Percentiles rank a stretch among this genome's conserved stretches.
Conservation (phyloP, 2,797 vertebrate genomes). For the Dromococcyx pavoninus region DNA sequence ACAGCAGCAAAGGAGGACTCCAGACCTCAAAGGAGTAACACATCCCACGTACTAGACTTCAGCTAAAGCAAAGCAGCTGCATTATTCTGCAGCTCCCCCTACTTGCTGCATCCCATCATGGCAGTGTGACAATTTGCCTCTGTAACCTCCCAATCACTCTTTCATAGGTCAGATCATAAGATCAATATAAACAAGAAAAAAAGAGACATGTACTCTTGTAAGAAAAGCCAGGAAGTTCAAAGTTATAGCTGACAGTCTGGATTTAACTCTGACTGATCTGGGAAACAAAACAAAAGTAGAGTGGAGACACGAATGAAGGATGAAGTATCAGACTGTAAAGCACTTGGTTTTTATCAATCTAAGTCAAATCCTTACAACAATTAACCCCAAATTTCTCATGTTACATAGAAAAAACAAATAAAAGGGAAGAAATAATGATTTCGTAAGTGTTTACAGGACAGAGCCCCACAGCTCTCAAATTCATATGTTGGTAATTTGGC, state of each 20-base stretch:
- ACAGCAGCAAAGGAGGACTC: not conserved
- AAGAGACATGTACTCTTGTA: not conserved
- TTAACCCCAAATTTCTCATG: not conserved
- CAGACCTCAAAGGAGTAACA: not conserved
- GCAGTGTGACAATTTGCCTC: not conserved
- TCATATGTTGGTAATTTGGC: not conserved
- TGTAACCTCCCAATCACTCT: not conserved
- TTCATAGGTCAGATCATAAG: not conserved
- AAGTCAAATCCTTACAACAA: not conserved
- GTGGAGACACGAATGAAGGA: conserved; percentile 9
- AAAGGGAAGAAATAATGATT: not conserved
- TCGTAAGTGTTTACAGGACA: not conserved
- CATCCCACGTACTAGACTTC: not conserved
- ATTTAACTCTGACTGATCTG: conserved; percentile 36
- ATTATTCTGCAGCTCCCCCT: conserved; percentile 66
- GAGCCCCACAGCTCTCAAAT: not conserved
- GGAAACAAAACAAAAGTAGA: conserved; percentile 1
- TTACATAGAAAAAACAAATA: not conserved
- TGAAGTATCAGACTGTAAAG: not conserved
- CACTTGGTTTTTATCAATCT: not conserved
- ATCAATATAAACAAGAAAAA: conserved; percentile 32
- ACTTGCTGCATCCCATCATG: conserved; percentile 37
- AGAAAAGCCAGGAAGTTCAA: conserved; percentile 30
- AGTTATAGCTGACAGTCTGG: conserved; percentile 19
- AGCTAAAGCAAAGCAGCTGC: not conserved